Evolutionary conservation across 2,113 vertebrate genomes (phyloP).

Genomic region (Cepphus grylle): DNA sequence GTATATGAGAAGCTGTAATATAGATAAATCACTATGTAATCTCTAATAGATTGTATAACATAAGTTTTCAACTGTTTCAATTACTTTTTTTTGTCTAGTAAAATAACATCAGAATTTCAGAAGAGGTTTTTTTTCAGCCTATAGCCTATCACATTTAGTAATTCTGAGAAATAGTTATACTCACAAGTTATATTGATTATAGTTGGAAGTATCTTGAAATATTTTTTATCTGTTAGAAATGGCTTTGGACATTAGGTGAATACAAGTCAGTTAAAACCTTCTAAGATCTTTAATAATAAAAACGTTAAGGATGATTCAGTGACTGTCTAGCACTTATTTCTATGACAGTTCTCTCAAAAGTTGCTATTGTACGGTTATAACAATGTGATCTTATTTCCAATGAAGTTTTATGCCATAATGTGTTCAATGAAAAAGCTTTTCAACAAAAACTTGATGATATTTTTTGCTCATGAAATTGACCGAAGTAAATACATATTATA

Average conservation of each 20-base stretch:
- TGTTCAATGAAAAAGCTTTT: not conserved
- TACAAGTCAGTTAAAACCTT: not conserved
- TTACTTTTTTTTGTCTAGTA: not conserved
- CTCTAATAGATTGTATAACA: not conserved
- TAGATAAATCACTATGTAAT: not conserved
- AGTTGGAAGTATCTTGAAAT: not conserved
- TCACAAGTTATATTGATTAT: not conserved
- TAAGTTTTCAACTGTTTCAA: not conserved
- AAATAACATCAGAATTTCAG: not conserved
- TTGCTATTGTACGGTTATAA: not conserved
- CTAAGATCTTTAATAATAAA: not conserved
- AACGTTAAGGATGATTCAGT: not conserved
- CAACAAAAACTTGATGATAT: not conserved
- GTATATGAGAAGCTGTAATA: not conserved
- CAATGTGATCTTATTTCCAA: not conserved
- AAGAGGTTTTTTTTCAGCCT: not conserved
- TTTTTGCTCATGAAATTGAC: not conserved
- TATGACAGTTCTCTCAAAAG: not conserved
- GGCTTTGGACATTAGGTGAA: not conserved
- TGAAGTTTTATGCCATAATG: not conserved
- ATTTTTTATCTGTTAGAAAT: not conserved
- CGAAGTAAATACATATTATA: not conserved
- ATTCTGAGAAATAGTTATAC: not conserved
- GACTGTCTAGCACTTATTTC: not conserved
- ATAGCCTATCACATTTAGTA: not conserved